Base-by-base conservation (phyloP, 2,797 vertebrate species). In the Semotilus atromaculatus region DNA sequence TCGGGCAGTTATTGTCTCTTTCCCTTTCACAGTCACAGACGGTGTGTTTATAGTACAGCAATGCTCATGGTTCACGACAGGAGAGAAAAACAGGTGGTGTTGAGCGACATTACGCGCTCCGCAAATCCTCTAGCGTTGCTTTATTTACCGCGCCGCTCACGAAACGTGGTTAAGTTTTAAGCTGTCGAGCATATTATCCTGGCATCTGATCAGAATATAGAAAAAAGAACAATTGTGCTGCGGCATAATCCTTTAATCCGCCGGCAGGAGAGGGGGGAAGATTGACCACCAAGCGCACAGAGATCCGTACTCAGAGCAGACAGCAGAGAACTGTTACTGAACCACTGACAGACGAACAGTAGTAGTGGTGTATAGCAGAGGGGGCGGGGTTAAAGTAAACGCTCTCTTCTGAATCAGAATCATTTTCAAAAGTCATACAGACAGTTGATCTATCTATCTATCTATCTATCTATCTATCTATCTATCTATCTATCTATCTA, bases 231-330 rank as follows among this genome's bases (percentile, higher is more conserved):
- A 77, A 84, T 81, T 77, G 36, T 81, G 60, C 34, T 66, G 82
- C 26, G 18, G 55, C 18, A 77, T 89, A 87, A 89, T 87, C 87
- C 87, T 78, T 81, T 88, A 88, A 83, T 88, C 87, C 88, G 18
- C 26, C 43, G 31, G 16, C 45, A 82, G 51, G 60, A 66, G 36
- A 86, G 36, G 43, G 21, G 64, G 58, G 29, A 76, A 80, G 76
- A 67, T 2, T 74, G 73, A 79, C 53, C 53, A 88, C 13, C 74
- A 70, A 68, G 60, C 11, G 38, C 53, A 73, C 67, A 77, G 64
- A 45, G 64, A 74, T 75, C 70, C 79, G 62, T 11, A 36, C 85
- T 73, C 67, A 31, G 45, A 77, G 79, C 70, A 71, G 70, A 60
- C 85, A 83, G 67, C 36, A 71, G n/a, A 43, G 40, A 19, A 78